Base-by-base conservation (phyloP, 2,797 vertebrate species). In the Acrossocheilus wenchowensis region DNA sequence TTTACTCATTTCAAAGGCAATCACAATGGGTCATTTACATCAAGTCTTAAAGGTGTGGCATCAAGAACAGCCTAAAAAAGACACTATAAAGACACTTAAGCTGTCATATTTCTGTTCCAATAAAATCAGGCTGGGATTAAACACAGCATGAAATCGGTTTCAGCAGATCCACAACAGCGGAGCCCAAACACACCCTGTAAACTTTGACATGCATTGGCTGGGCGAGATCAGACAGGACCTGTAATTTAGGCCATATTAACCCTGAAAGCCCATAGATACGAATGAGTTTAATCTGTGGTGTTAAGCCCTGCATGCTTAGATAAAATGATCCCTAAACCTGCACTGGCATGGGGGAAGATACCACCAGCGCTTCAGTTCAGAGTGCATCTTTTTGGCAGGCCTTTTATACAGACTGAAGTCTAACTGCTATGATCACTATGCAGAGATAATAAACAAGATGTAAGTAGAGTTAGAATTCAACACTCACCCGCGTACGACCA, bases 401-500 rank as follows among this genome's bases (percentile, higher is more conserved):
- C 45, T 8, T 41, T 41, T 34, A 52, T 52, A 84, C 5, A 30
- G 0, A 48, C 26, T 45, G 12, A 64, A 64, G 3, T 30, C 34
- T 57, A 43, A 71, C 48, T n/a, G 4, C 9, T 57, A n/a, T 54
- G 19, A 81, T 75, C 82, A 50, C 19, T 68, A 5, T 30, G 54
- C 12, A 78, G n/a, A 50, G 30, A n/a, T 41, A 74, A 21, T 34
- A 52, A 68, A 50, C 11, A 36, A 10, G 34, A 68, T 14, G 2
- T 43, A 0, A 62, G 15, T 23, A 68, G 64, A 26, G 12, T 8
- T 75, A 23, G 19, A 69, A 69, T 14, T 7, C 21, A 81, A 52
- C 17, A 82, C 93, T 93, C 95, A 99, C 98, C 98, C 92, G 97
- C 95, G 1, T 99, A 99, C 1, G 98, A 99, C 98, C 98, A 99